Conservation (phyloP, 2,113 vertebrate genomes). For the Chunga burmeisteri region DNA sequence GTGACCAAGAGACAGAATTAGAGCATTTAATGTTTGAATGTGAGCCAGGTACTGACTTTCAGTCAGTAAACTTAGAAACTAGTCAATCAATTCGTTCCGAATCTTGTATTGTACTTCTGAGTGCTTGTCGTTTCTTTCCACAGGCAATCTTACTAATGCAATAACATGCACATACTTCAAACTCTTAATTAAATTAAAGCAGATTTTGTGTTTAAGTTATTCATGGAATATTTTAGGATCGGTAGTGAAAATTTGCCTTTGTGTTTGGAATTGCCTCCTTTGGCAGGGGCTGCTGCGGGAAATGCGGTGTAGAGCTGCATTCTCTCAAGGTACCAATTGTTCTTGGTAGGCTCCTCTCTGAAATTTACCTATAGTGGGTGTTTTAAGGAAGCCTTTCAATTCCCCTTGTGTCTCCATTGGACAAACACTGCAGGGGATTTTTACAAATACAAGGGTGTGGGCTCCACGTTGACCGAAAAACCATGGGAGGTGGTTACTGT, state of each 20-base stretch:
- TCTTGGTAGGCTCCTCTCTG: not conserved
- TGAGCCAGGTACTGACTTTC: not conserved
- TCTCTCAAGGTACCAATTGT: not conserved
- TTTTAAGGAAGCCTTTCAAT: not conserved
- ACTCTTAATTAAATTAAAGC: not conserved
- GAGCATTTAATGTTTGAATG: not conserved
- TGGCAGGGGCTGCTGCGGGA: not conserved
- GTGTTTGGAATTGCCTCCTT: not conserved
- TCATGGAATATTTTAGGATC: not conserved
- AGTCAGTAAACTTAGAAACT: not conserved
- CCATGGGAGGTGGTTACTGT: not conserved
- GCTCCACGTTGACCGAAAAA: not conserved
- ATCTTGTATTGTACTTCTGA: not conserved
- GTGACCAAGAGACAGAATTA: not conserved
- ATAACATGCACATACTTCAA: not conserved
- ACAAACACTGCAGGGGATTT: not conserved
- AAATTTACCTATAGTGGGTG: not conserved
- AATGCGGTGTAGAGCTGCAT: not conserved
- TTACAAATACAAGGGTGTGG: not conserved
- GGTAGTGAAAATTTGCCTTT: not conserved
- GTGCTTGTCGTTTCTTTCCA: not conserved
- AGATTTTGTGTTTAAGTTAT: not conserved
- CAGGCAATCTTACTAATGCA: not conserved
- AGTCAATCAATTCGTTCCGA: not conserved
- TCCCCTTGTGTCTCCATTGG: not conserved